phyloP scores from a whole-genome alignment of 2,113 vertebrate species.

The Cebidichthys violaceus region DNA sequence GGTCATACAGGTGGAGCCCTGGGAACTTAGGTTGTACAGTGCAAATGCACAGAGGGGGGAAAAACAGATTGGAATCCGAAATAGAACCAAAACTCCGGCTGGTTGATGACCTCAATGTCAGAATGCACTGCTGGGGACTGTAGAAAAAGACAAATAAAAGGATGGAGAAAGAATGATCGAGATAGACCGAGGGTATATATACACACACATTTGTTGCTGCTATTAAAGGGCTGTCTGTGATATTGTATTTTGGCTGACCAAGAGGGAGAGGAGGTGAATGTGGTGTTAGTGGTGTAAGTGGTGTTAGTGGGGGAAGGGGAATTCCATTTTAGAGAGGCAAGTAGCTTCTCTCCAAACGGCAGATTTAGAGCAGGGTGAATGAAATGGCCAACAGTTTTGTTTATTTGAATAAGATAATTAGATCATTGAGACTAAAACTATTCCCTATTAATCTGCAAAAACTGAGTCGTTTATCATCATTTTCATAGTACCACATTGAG shows the following conservation, averaged over 20 bases:
- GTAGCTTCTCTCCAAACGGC: background rate
- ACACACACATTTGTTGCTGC: background rate
- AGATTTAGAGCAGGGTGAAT: background rate
- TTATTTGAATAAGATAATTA: slow-evolving; percentile 3
- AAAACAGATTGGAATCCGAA: slow-evolving; percentile 33
- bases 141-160: slow-evolving; percentile 9
- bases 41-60: background rate
- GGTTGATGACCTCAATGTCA: slow-evolving; percentile 41
- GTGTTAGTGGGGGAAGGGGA: background rate
- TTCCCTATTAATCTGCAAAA: background rate
- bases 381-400: background rate
- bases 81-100: slow-evolving; percentile 40
- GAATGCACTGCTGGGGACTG: slow-evolving; percentile 8
- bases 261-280: background rate
- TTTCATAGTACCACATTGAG: background rate
- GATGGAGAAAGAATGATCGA: background rate
- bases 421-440: background rate
- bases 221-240: background rate
- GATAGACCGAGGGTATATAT: slow-evolving; percentile 25
- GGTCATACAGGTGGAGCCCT: slow-evolving; percentile 46
- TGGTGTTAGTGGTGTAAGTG: background rate
- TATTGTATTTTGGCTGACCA: slow-evolving; percentile 8
- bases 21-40: slow-evolving; percentile 28
- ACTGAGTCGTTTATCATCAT: background rate
- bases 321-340: background rate